Percentiles rank a stretch among this genome's conserved stretches.
phyloP scores from a whole-genome alignment of 2,797 vertebrate genomes.

The Alfaro cultratus region DNA sequence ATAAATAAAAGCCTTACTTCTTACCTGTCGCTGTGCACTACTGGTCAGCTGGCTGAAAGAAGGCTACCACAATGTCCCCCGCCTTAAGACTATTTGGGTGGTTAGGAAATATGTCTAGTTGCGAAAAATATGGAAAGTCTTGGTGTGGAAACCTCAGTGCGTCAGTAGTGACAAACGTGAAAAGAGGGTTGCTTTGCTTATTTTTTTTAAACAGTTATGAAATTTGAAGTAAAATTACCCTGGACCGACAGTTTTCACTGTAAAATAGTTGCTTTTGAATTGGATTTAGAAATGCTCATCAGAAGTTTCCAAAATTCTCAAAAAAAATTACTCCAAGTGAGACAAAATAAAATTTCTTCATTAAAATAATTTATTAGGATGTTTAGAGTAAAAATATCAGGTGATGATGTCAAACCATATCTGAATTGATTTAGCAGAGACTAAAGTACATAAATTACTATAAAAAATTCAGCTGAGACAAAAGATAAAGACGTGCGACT shows the following conservation, averaged over 20 bases:
- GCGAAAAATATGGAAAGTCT: neutral
- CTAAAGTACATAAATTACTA: neutral
- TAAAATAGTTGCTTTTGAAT: neutral
- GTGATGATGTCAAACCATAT: neutral
- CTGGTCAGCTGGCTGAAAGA: neutral
- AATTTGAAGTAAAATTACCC: neutral
- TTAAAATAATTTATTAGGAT: neutral
- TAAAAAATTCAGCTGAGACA: neutral
- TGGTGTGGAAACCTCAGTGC: neutral
- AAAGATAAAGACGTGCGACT: neutral
- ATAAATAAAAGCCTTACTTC: neutral
- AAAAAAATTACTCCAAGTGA: neutral
- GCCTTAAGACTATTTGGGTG: neutral
- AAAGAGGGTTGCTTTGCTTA: neutral
- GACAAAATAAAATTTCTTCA: neutral
- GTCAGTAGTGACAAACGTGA: neutral
- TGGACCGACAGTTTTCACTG: neutral
- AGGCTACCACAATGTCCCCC: neutral
- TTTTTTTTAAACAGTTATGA: neutral
- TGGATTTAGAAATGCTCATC: neutral
- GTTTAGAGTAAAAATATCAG: neutral
- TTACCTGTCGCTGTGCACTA: neutral
- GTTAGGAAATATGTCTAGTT: neutral
- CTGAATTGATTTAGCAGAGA: neutral
- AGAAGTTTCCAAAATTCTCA: neutral